These are phyloP conservation scores for Leuciscus waleckii DNA, from an alignment of 2,797 vertebrate genomes.

Conservation along the genomic window DNA sequence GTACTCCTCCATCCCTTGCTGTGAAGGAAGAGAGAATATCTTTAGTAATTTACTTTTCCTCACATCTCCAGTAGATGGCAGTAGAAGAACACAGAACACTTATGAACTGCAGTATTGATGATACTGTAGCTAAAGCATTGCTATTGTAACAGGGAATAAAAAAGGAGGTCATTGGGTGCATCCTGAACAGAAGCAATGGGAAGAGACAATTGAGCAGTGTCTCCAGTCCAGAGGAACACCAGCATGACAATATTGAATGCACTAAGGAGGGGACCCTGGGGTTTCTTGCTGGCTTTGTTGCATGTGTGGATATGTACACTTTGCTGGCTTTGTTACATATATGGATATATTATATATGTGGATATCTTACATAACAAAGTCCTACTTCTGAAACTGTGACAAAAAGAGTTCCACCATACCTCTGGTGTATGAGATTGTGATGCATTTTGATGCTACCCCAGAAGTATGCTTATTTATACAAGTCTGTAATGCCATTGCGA, in stretches of 20 bases:
- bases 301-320: too few species aligned
- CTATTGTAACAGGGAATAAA: slow-evolving; percentile 2
- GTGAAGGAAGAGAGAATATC: slow-evolving; percentile 53
- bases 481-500: background rate
- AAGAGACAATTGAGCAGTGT: background rate
- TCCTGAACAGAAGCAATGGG: background rate
- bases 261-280: background rate
- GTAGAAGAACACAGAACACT: slow-evolving; percentile 24
- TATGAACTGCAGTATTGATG: slow-evolving; percentile 4
- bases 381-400: slow-evolving; percentile 16
- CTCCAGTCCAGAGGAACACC: background rate
- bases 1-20: slow-evolving; percentile 88
- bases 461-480: background rate
- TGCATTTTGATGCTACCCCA: background rate
- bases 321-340: too few species aligned
- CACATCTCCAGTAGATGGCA: slow-evolving; percentile 65
- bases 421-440: background rate
- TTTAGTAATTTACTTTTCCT: slow-evolving; percentile 12
- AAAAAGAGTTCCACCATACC: background rate
- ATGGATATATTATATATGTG: too few species aligned
- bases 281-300: slow-evolving; percentile 1
- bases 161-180: slow-evolving; percentile 29
- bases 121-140: slow-evolving; percentile 1
- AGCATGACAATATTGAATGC: background rate
- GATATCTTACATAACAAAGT: background rate